phyloP scores from a whole-genome alignment of 1,140 invertebrate species.

The Neoseiulus cucumeris region DNA sequence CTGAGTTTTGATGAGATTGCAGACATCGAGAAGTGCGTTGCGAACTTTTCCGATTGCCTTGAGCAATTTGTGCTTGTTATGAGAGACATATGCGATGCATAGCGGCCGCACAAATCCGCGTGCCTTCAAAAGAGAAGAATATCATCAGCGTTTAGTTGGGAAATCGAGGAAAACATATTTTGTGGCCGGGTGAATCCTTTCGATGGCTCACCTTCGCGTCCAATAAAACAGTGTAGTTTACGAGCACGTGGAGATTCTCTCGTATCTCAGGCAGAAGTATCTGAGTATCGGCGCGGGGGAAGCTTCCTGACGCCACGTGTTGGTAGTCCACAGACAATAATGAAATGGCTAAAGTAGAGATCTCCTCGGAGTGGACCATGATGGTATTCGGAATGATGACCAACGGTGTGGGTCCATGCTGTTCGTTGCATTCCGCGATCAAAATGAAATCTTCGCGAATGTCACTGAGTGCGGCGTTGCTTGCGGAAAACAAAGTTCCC shows the following conservation, averaged over 20 bases:
- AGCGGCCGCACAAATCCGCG: constrained; percentile 1
- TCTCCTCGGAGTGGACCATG: not conserved
- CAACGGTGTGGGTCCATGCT: not conserved
- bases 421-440: not conserved
- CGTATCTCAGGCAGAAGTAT: not conserved
- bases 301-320: not conserved
- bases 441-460: constrained; percentile 3
- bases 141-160: too few species aligned
- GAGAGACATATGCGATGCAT: not conserved
- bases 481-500: not conserved
- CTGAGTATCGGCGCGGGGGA: not conserved
- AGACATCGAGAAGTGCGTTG: not conserved
- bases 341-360: not conserved
- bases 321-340: not conserved
- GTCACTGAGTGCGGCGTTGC: not conserved
- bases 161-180: not conserved
- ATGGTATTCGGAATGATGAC: constrained; percentile 5
- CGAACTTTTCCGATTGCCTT: not conserved
- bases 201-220: constrained; percentile 8
- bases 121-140: not conserved
- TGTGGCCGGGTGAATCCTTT: too few species aligned
- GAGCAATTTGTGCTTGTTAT: not conserved
- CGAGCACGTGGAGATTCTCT: not conserved
- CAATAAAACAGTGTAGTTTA: not conserved
- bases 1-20: not conserved